A percentile compares a stretch with the other conserved stretches of the same genome.
phyloP scores from a whole-genome alignment of 2,797 vertebrate genomes.

The Calcarius lapponicus region DNA sequence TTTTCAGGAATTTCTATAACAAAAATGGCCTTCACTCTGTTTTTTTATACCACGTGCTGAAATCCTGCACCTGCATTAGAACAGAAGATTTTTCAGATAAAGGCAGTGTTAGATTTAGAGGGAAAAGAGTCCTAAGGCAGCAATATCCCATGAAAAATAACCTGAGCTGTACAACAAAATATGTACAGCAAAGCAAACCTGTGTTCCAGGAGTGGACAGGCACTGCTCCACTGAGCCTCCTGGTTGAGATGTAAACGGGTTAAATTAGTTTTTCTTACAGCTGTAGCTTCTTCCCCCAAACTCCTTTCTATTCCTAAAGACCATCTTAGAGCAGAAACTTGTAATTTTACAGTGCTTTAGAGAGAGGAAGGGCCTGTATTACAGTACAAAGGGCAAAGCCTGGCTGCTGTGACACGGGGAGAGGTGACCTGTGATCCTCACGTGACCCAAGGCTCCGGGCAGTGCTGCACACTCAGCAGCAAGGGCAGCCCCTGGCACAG shows the following conservation, averaged over 20 bases:
- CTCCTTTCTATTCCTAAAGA: not conserved
- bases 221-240: not conserved
- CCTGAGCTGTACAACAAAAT: not conserved
- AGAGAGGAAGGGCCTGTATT: not conserved
- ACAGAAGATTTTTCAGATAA: not conserved
- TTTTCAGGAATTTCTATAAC: not conserved
- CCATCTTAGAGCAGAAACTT: not conserved
- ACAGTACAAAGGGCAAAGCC: not conserved
- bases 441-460: rapidly evolving
- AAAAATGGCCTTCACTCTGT: rapidly evolving
- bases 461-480: not conserved
- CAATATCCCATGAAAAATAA: not conserved
- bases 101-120: not conserved
- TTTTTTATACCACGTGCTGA: not conserved
- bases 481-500: not conserved
- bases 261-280: not conserved
- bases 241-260: not conserved
- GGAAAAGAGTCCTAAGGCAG: not conserved
- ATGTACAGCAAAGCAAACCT: not conserved
- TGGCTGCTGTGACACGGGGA: not conserved
- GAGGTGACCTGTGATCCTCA: rapidly evolving
- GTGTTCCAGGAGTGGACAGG: not conserved
- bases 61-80: not conserved
- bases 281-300: not conserved
- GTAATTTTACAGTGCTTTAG: not conserved